phyloP scores from a whole-genome alignment of 2,888 invertebrate species.

The Eledone cirrhosa region DNA sequence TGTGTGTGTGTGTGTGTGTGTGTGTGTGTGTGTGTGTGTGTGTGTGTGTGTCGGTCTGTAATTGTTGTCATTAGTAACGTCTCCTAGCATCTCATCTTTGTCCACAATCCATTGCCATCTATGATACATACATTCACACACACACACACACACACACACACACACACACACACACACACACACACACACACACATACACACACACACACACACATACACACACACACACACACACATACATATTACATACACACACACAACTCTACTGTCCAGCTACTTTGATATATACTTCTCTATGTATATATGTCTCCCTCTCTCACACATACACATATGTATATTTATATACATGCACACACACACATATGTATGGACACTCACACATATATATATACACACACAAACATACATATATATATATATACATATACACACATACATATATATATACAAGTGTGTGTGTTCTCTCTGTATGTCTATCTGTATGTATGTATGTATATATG shows the following conservation, averaged over 20 bases:
- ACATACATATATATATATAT: neutral
- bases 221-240: neutral
- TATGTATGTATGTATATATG: slow-evolving; percentile 5
- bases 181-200: neutral
- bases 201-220: neutral
- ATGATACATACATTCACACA: too few species aligned
- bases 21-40: too few species aligned
- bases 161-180: neutral
- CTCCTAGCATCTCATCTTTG: too few species aligned
- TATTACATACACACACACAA: neutral
- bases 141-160: neutral
- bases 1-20: too few species aligned
- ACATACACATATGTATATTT: too few species aligned
- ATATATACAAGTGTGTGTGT: too few species aligned
- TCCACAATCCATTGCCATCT: too few species aligned
- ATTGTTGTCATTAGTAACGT: too few species aligned
- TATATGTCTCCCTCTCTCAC: neutral
- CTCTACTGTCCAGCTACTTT: too few species aligned
- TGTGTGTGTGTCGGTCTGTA: too few species aligned
- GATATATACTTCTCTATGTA: neutral
- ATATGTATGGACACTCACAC: neutral
- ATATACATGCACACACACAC: too few species aligned
- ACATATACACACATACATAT: neutral
- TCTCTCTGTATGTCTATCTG: too few species aligned
- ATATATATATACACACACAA: neutral